These are phyloP conservation scores for Oxyura jamaicensis DNA, from an alignment of 2,113 vertebrate genomes.

Conservation along the genomic window DNA sequence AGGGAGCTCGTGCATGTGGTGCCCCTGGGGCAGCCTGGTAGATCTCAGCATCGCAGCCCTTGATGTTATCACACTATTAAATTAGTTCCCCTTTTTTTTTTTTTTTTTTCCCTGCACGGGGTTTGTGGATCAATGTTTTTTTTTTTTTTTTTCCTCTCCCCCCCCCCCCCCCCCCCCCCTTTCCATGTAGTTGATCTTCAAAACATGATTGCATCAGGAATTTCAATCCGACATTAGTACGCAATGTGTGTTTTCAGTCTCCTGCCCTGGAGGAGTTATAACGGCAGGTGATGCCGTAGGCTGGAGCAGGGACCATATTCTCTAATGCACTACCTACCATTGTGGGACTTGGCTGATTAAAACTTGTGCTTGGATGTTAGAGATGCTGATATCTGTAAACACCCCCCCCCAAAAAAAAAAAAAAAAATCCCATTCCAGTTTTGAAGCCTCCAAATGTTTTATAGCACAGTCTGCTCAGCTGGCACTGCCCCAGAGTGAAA, in stretches of 20 bases:
- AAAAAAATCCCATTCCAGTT: neutral
- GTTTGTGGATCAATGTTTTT: neutral
- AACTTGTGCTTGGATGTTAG: neutral
- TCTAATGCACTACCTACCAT: neutral
- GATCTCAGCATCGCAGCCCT: neutral
- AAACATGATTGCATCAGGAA: neutral
- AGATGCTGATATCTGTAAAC: neutral
- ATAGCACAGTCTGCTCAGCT: neutral
- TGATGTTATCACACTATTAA: neutral
- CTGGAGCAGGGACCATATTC: neutral
- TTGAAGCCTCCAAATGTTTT: neutral
- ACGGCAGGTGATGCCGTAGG: neutral
- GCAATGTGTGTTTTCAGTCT: neutral
- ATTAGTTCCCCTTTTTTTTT: neutral
- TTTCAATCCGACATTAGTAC: neutral
- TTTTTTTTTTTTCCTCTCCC: neutral
- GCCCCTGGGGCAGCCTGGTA: accelerated
- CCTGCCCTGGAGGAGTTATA: neutral
- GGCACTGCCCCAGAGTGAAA: neutral
- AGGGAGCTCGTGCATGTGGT: no score
- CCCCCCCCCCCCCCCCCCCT: neutral
- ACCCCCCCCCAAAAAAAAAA: no score
- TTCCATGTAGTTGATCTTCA: neutral
- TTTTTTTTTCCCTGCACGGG: neutral
- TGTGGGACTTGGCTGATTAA: neutral